phyloP scores from a whole-genome alignment of 2,113 vertebrate species.

The Phalacrocorax carbo region DNA sequence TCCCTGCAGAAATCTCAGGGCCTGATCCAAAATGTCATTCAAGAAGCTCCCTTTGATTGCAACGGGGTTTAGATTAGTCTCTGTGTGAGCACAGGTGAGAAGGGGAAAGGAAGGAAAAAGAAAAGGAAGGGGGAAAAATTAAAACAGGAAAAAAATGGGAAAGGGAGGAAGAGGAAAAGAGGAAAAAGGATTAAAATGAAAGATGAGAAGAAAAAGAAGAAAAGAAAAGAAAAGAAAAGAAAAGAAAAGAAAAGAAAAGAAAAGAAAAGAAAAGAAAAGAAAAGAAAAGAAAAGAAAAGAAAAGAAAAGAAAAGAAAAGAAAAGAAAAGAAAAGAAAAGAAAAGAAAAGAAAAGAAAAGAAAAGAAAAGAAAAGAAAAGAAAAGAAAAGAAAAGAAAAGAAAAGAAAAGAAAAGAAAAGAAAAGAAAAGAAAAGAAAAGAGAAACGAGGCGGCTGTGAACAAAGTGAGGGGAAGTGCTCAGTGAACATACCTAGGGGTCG shows the following conservation, averaged over 20 bases:
- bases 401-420: neutral
- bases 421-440: too few relatives aligned
- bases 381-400: neutral
- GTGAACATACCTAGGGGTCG: constrained; percentile 19
- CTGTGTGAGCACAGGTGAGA: neutral
- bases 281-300: neutral
- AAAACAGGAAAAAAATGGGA: neutral
- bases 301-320: too few relatives aligned
- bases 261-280: neutral
- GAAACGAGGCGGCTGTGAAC: neutral
- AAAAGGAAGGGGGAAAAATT: neutral
- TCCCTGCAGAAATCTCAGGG: neutral
- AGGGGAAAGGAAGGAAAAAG: neutral
- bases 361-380: too few relatives aligned
- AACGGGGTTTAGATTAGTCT: neutral
- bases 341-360: too few relatives aligned
- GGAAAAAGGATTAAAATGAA: neutral
- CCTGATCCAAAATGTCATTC: neutral
- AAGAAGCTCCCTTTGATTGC: neutral
- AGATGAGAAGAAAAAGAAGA: too few relatives aligned
- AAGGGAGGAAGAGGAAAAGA: neutral
- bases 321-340: too few relatives aligned
- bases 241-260: too few relatives aligned
- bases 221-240: too few relatives aligned
- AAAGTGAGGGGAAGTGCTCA: neutral